Evolutionary conservation across 2,113 vertebrate genomes (phyloP), one percentile per base, ranked within the genome.

Genomic region (Paralichthys olivaceus): DNA sequence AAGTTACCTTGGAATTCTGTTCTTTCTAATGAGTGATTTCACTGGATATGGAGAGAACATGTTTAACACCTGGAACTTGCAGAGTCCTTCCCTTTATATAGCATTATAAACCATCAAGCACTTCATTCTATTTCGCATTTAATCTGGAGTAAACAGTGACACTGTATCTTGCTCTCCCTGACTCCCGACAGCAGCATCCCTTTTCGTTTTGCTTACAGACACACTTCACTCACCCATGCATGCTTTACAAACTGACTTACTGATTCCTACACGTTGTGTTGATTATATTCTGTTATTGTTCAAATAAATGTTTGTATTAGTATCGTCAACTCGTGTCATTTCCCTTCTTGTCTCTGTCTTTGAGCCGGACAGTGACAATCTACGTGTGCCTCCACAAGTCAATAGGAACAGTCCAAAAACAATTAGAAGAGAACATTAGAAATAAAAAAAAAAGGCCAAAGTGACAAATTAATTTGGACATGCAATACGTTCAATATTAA

Each of bases 11-110:
- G 76, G 45, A 37, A 76, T 72, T 40, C 53, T 73, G 22, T 57
- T 29, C 25, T 75, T 72, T 76, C 75, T 79, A 60, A 75, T 75
- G 53, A 60, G 7, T 1, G 71, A 64, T 63, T 81, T 79, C 71
- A 85, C 40, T 63, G 49, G 45, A 58, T 54, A 22, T n/a, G 29
- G 32, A 25, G 19, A 53, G 4, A n/a, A 9, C 17, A 40, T 40
- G 37, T 40, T 11, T 40, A 56, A 65, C 63, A 61, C 64, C 64
- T 45, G 45, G 7, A 66, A 13, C 34, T 71, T 60, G 26, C 34
- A 17, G 23, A n/a, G 9, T 8, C 6, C 5, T 72, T 20, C 45
- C 45, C 14, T 84, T 55, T 12, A 19, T 45, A 17, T 7, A n/a
- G 28, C 45, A 3, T 20, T 26, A 22, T 60, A 47, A 66, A 75